Percentiles rank a stretch among this genome's conserved stretches.
These are phyloP conservation scores for Conomelus anceps DNA, from an alignment of 2,888 invertebrate genomes.

Conservation along the genomic window DNA sequence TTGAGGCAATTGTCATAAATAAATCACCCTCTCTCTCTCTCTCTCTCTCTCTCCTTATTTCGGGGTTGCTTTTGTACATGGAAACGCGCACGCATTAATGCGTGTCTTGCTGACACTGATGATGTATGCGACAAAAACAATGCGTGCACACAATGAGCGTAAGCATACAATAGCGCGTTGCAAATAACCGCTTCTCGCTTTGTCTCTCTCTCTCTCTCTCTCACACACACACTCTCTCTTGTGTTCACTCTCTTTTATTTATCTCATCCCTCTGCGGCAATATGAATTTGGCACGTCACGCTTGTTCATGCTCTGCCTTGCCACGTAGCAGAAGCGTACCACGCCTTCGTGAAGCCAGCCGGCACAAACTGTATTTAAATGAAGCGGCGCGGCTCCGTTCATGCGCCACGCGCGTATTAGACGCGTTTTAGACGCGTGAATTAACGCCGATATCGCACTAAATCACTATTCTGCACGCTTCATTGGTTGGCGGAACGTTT, in stretches of 20 bases:
- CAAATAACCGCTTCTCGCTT: too few species aligned
- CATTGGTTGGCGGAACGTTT: not conserved
- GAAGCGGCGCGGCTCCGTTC: too few species aligned
- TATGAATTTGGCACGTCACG: not conserved
- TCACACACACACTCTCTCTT: not conserved
- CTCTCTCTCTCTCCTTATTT: not conserved
- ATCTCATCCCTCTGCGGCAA: slow-evolving; percentile 5
- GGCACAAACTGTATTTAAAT: not conserved
- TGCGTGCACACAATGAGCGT: too few species aligned
- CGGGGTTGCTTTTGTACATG: too few species aligned
- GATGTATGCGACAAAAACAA: too few species aligned
- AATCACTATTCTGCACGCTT: not conserved
- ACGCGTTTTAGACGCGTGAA: not conserved
- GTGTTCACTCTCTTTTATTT: slow-evolving; percentile 12
- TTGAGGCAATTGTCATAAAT: too few species aligned
- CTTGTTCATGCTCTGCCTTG: not conserved
- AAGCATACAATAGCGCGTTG: too few species aligned
- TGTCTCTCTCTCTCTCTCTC: not conserved
- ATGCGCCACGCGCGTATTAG: not conserved
- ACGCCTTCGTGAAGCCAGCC: not conserved
- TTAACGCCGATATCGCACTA: not conserved
- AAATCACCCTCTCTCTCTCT: not conserved
- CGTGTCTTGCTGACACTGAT: too few species aligned
- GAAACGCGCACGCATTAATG: too few species aligned
- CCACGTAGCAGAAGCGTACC: too few species aligned